A percentile compares a stretch with the other conserved stretches of the same genome.
These are phyloP conservation scores for Bombycilla garrulus DNA, from an alignment of 2,113 vertebrate species.

Conservation along the genomic window DNA sequence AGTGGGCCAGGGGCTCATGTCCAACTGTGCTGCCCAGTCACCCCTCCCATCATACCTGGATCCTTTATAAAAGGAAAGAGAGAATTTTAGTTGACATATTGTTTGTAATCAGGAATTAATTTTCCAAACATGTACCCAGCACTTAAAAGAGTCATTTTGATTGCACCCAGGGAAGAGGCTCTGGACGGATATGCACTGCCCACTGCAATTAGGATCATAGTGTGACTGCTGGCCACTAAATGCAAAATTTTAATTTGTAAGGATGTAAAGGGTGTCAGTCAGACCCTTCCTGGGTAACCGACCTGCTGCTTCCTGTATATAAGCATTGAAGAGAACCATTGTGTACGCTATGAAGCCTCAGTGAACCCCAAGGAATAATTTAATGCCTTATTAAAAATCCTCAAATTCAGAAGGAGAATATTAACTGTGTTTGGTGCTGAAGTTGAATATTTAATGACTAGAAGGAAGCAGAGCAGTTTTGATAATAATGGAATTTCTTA, in stretches of 20 bases:
- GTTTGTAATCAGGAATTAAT: not conserved
- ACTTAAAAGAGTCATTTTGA: not conserved
- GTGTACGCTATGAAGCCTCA: not conserved
- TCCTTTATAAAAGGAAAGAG: not conserved
- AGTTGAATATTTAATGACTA: not conserved
- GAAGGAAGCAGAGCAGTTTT: not conserved
- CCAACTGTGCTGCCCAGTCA: fast-evolving
- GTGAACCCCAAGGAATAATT: constrained; percentile 17
- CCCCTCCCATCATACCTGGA: not conserved
- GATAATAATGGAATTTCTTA: constrained; percentile 2
- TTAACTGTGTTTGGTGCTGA: constrained; percentile 6
- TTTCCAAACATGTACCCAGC: not conserved
- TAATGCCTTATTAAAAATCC: constrained; percentile 35
- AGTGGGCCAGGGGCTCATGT: fast-evolving
- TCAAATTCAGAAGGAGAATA: not conserved
- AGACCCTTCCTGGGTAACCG: not conserved
- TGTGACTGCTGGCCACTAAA: not conserved
- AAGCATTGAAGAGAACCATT: not conserved
- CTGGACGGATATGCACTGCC: not conserved
- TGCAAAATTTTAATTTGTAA: not conserved
- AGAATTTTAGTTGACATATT: not conserved
- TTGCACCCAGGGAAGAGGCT: not conserved
- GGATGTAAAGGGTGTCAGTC: not conserved
- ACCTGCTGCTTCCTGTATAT: not conserved
- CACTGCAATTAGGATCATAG: not conserved